A percentile compares a stretch with the other conserved stretches of the same genome.
Evolutionary conservation across 2,797 vertebrate genomes (phyloP).

Genomic region (Hephaestus fuliginosus): DNA sequence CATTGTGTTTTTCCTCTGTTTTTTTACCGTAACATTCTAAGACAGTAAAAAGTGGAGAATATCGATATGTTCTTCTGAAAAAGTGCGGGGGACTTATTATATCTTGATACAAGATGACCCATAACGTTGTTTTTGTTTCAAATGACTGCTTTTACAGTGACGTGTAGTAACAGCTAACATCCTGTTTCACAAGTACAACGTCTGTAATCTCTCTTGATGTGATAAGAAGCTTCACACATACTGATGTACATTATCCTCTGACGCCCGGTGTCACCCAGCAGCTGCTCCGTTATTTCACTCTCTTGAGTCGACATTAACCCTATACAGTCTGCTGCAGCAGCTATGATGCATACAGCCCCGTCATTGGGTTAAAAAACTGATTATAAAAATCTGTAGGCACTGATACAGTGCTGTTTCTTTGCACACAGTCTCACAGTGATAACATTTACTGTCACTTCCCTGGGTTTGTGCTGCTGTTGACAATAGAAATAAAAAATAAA

Average conservation of each 20-base stretch:
- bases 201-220: neutral
- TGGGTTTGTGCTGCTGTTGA: constrained; percentile 23
- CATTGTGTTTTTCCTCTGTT: no score
- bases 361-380: neutral
- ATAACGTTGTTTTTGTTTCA: neutral
- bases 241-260: constrained; percentile 9
- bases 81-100: neutral
- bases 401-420: neutral
- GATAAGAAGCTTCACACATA: constrained; percentile 4
- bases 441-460: constrained; percentile 15
- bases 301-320: neutral
- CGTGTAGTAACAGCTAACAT: neutral
- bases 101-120: neutral
- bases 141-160: neutral
- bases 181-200: neutral
- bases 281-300: constrained; percentile 1
- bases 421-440: neutral
- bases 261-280: constrained; percentile 1
- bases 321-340: neutral
- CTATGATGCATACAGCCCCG: neutral
- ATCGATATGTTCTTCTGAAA: no score
- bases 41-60: no score
- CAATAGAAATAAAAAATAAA: neutral
- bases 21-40: no score
- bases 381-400: neutral